A percentile compares a stretch with the other conserved stretches of the same genome.
Conservation (phyloP, 2,113 vertebrate genomes). For the Otis tarda region DNA sequence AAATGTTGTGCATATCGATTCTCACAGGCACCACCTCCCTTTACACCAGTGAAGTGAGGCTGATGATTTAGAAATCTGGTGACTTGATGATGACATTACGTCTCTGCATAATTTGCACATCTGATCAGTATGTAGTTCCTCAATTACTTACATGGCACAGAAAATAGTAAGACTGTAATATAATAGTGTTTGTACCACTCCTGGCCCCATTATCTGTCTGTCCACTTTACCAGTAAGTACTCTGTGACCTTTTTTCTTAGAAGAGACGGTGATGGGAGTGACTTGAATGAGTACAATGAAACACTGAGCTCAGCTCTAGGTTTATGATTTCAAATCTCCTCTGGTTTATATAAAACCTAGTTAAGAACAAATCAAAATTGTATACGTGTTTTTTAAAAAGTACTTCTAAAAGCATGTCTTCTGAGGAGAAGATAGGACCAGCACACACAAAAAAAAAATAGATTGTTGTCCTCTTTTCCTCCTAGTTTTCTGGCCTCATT, state of each 20-base stretch:
- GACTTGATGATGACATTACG: background rate
- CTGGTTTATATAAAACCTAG: background rate
- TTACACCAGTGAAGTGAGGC: background rate
- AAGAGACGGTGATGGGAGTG: background rate
- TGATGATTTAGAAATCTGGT: background rate
- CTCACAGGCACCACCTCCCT: background rate
- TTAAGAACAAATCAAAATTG: background rate
- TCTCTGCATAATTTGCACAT: conserved; percentile 8
- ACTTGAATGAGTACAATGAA: background rate
- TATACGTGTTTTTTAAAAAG: background rate
- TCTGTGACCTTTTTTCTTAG: background rate
- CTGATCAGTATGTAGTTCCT: background rate
- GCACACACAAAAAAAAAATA: background rate
- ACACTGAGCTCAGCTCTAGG: background rate
- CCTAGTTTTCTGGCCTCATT: background rate
- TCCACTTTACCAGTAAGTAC: background rate
- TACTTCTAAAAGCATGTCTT: background rate
- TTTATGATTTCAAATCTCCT: background rate
- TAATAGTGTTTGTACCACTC: background rate
- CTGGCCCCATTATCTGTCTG: background rate
- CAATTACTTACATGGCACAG: background rate
- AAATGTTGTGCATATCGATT: background rate
- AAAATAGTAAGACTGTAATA: background rate
- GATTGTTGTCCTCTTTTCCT: background rate
- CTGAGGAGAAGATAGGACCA: background rate